These are phyloP conservation scores for Leiothrix lutea DNA, from an alignment of 2,113 vertebrate species.

Conservation along the genomic window DNA sequence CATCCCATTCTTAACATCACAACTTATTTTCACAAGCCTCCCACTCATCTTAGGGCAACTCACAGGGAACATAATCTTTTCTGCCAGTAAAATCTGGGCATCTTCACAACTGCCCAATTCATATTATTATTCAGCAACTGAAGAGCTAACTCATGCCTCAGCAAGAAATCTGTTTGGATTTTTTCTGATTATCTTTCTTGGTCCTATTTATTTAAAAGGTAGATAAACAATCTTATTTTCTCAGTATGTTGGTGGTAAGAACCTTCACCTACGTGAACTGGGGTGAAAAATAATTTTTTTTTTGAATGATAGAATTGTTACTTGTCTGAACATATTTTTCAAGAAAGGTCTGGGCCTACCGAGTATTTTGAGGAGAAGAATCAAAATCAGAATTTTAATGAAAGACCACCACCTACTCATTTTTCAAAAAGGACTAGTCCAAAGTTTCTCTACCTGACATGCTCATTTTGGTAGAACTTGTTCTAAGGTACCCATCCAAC, in stretches of 20 bases:
- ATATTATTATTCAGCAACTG: not conserved
- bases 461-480: accelerated
- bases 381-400: not conserved
- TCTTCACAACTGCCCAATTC: not conserved
- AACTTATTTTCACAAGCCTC: not conserved
- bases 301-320: not conserved
- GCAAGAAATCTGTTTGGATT: not conserved
- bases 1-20: not conserved
- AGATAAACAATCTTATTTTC: not conserved
- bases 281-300: not conserved
- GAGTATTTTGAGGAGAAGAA: not conserved
- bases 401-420: not conserved
- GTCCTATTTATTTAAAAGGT: not conserved
- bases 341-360: not conserved
- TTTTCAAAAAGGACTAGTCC: not conserved
- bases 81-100: not conserved
- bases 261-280: not conserved
- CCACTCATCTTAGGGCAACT: not conserved
- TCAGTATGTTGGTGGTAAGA: not conserved
- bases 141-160: not conserved
- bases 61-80: not conserved
- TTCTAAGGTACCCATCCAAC: accelerated
- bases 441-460: not conserved
- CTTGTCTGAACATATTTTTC: not conserved
- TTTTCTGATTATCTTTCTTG: not conserved